A percentile compares a stretch with the other conserved stretches of the same genome.
Conservation (phyloP, 2,797 vertebrate genomes). For the Ceryle rudis region DNA sequence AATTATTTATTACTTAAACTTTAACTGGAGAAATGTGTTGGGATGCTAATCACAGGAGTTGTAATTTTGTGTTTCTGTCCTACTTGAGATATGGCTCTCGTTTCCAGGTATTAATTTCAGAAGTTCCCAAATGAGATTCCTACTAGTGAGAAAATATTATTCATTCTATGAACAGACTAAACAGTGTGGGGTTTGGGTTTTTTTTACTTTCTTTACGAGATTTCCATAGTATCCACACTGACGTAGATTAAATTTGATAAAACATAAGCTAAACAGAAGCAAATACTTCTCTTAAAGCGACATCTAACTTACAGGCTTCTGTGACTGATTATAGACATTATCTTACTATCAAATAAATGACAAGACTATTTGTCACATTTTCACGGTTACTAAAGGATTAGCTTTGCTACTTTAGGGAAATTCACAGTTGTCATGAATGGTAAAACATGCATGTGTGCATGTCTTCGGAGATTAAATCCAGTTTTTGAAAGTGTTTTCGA, state of each 20-base stretch:
- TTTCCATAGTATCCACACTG: neutral
- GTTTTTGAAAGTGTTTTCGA: neutral
- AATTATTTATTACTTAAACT: neutral
- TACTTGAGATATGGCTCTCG: neutral
- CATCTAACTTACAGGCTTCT: neutral
- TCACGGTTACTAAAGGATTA: neutral
- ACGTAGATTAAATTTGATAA: neutral
- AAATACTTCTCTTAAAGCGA: neutral
- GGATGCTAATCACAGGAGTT: neutral
- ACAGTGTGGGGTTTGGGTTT: rapidly evolving
- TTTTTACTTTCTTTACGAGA: neutral
- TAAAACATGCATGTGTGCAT: neutral
- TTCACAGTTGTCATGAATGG: neutral
- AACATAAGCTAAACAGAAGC: neutral
- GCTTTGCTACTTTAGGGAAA: neutral
- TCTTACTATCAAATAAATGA: neutral
- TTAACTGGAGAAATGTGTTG: neutral
- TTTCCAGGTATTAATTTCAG: neutral
- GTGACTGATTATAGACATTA: neutral
- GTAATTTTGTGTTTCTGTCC: neutral
- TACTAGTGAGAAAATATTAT: neutral
- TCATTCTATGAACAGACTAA: neutral
- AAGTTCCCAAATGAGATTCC: neutral
- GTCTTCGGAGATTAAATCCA: neutral
- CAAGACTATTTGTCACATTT: neutral